These are phyloP conservation scores for Saccostrea cuccullata DNA, from an alignment of 1,140 invertebrate genomes.

Conservation along the genomic window DNA sequence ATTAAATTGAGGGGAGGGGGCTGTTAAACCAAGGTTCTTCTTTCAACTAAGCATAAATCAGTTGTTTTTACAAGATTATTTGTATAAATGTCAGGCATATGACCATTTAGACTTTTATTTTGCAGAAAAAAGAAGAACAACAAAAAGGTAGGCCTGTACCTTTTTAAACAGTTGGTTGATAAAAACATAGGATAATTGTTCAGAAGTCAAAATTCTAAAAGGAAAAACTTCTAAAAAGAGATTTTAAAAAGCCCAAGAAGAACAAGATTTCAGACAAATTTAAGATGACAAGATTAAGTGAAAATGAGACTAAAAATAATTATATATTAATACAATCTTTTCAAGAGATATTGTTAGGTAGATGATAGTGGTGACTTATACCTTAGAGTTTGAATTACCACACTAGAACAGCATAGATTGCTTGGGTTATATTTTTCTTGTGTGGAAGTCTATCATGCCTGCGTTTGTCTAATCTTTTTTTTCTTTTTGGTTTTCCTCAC, in stretches of 20 bases:
- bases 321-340: not conserved
- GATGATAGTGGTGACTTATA: not conserved
- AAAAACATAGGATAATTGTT: not conserved
- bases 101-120: not conserved
- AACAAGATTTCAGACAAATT: no score
- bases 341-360: not conserved
- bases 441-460: conserved; percentile 23
- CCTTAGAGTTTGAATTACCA: not conserved
- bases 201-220: not conserved
- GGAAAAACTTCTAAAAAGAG: not conserved
- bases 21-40: no score
- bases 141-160: not conserved
- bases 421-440: conserved; percentile 7
- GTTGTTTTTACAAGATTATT: no score
- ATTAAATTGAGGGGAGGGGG: no score
- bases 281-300: no score
- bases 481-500: not conserved
- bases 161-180: not conserved
- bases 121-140: conserved; percentile 26
- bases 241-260: not conserved
- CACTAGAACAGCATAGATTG: conserved; percentile 18
- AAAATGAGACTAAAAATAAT: no score
- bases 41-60: no score
- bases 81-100: no score
- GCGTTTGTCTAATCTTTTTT: not conserved